phyloP scores from a whole-genome alignment of 2,113 vertebrate species.

The Sinocyclocheilus maitianheensis region DNA sequence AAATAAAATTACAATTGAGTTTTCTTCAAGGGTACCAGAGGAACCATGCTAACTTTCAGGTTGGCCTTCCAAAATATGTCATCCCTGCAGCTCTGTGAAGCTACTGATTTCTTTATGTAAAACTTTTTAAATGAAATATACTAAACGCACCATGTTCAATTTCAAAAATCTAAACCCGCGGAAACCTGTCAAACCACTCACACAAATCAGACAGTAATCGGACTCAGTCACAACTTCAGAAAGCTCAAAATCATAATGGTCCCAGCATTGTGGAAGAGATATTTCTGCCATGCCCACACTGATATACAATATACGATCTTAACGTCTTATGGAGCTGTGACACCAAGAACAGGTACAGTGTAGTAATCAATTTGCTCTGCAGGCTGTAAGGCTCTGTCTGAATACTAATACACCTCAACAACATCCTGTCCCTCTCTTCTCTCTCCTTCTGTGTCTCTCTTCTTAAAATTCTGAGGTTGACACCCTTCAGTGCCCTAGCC shows the following conservation, averaged over 20 bases:
- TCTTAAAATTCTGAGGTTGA: constrained; percentile 71
- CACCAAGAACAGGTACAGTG: constrained; percentile 87
- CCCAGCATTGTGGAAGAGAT: background rate
- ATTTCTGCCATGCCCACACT: constrained; percentile 71
- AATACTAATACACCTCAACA: constrained; percentile 84
- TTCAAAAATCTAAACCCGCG: background rate
- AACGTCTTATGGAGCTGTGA: constrained; percentile 82
- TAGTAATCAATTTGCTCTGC: constrained; percentile 93
- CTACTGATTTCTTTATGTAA: background rate
- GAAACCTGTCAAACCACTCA: background rate
- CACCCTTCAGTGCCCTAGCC: constrained; percentile 79
- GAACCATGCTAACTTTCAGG: background rate
- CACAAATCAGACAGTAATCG: background rate
- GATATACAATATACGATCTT: constrained; percentile 83
- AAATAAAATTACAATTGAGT: background rate
- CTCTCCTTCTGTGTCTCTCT: constrained; percentile 15
- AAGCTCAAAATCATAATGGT: background rate
- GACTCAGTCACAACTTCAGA: background rate
- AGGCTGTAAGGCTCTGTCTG: constrained; percentile 83
- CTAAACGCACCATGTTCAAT: background rate
- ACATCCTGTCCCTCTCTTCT: constrained; percentile 35
- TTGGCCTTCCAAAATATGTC: background rate
- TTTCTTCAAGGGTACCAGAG: background rate
- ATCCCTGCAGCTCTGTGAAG: background rate
- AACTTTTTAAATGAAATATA: background rate